These are phyloP conservation scores for Dipodomys ordii DNA, from an alignment of 2,113 vertebrate species.

Conservation along the genomic window DNA sequence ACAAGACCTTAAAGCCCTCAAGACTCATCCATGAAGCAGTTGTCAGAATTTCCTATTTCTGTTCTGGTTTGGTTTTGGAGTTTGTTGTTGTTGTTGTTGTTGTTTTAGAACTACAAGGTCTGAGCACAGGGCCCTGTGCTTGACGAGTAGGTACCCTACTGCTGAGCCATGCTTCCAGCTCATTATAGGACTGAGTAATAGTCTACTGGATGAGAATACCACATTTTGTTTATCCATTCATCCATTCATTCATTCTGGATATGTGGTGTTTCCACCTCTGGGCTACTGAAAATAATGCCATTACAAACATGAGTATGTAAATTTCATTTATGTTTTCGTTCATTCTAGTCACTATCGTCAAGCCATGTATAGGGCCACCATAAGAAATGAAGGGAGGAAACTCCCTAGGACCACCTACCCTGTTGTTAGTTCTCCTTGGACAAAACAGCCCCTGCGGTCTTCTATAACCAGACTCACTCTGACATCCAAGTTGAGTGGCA, in stretches of 20 bases:
- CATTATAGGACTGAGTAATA: no score
- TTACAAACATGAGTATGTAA: background rate
- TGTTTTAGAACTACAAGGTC: no score
- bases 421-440: background rate
- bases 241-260: no score
- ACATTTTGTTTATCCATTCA: no score
- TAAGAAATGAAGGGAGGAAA: background rate
- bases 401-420: no score
- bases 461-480: background rate
- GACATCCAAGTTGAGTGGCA: background rate
- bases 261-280: no score
- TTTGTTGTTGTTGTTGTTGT: no score
- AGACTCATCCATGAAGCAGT: background rate
- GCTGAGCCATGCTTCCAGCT: no score
- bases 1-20: background rate
- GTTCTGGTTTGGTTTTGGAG: background rate
- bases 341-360: background rate
- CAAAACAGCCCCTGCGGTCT: background rate
- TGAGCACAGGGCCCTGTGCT: accelerated
- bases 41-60: background rate
- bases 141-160: no score
- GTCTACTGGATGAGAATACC: no score
- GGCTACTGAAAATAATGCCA: background rate
- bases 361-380: background rate
- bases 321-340: background rate